A percentile compares a stretch with the other conserved stretches of the same genome.
phyloP scores from a whole-genome alignment of 92 coral and sea anemone genomes.

The Parazoanthus swiftii region DNA sequence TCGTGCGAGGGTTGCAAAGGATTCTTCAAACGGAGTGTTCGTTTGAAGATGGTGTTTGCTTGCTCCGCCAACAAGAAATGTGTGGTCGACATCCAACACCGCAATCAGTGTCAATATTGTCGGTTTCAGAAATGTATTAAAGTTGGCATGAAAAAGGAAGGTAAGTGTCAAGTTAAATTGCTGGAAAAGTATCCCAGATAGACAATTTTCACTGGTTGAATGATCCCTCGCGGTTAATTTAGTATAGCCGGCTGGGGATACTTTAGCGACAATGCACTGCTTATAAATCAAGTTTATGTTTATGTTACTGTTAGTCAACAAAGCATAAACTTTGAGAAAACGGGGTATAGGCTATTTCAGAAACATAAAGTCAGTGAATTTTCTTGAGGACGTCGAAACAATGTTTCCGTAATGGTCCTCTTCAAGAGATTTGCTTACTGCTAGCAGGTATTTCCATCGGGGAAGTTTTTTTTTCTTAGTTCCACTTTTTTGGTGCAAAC shows the following conservation, averaged over 20 bases:
- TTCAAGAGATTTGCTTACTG: too few relatives aligned
- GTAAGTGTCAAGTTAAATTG: conserved; percentile 11
- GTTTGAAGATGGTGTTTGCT: conserved; percentile 70
- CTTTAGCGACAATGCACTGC: neutral
- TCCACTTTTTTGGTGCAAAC: too few relatives aligned
- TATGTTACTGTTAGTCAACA: too few relatives aligned
- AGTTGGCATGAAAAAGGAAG: conserved; percentile 81
- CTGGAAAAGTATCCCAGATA: neutral
- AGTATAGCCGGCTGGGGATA: neutral
- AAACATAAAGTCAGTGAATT: too few relatives aligned
- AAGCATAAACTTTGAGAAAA: neutral
- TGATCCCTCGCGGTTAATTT: neutral
- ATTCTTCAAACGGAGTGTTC: conserved; percentile 81
- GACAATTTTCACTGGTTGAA: neutral
- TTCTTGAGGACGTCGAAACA: too few relatives aligned
- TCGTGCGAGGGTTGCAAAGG: conserved; percentile 85
- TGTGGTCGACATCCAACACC: conserved; percentile 68
- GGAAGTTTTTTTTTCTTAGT: too few relatives aligned
- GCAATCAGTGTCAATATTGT: conserved; percentile 82
- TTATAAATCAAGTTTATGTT: too few relatives aligned
- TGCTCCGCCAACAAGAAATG: conserved; percentile 69
- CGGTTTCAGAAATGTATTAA: conserved; percentile 73
- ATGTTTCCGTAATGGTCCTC: too few relatives aligned
- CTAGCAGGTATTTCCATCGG: too few relatives aligned
- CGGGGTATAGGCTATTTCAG: too few relatives aligned